Percentiles rank a stretch among this genome's conserved stretches.
These are phyloP conservation scores for Chrysodeixis includens DNA, from an alignment of 2,888 invertebrate species.

Conservation along the genomic window DNA sequence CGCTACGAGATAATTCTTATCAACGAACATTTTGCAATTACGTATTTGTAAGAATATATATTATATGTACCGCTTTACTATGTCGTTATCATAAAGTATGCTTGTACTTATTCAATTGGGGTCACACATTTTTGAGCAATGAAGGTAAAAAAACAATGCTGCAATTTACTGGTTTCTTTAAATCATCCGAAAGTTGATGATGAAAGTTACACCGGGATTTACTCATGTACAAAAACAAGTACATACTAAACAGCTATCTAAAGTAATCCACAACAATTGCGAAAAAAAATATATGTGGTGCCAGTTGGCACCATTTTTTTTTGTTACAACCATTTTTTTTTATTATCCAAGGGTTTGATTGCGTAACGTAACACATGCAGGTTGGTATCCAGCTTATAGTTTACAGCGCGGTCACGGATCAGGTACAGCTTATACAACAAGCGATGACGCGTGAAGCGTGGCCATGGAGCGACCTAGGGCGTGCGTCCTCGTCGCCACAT, in stretches of 20 bases:
- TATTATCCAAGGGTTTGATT: conserved; percentile 18
- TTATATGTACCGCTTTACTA: conserved; percentile 36
- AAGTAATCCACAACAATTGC: background rate
- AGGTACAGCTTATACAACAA: conserved; percentile 61
- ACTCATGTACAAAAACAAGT: conserved; percentile 9
- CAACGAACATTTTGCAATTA: conserved; percentile 58
- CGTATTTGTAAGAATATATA: conserved; percentile 50
- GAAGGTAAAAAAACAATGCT: conserved; percentile 36
- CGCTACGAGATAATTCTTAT: conserved; percentile 73
- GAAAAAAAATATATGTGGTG: background rate
- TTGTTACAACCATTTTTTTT: too few relatives aligned
- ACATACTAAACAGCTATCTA: background rate
- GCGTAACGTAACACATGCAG: conserved; percentile 18
- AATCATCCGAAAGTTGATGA: conserved; percentile 31
- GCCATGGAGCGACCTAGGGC: conserved; percentile 83
- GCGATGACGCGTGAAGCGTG: conserved; percentile 83
- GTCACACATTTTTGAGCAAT: conserved; percentile 26
- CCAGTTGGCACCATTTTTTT: too few relatives aligned
- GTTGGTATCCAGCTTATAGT: conserved; percentile 13
- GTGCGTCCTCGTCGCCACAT: conserved; percentile 75
- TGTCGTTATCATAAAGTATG: conserved; percentile 20
- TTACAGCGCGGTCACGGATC: conserved; percentile 55
- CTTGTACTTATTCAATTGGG: conserved; percentile 18
- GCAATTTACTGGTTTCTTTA: conserved; percentile 41
- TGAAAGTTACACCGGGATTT: background rate